These are phyloP conservation scores for Heterocephalus glaber DNA, from an alignment of 2,113 vertebrate genomes.

Conservation along the genomic window DNA sequence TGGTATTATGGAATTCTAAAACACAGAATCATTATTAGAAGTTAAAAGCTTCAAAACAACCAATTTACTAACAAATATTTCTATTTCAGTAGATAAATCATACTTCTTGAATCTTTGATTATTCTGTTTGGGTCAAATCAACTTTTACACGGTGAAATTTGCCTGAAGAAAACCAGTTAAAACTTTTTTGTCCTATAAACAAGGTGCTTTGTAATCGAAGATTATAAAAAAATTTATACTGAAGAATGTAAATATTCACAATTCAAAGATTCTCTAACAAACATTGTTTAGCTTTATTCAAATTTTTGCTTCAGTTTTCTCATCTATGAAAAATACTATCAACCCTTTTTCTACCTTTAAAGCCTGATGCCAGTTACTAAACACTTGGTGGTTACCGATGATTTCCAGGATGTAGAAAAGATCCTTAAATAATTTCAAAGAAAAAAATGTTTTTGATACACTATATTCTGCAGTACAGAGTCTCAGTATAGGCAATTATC, in stretches of 20 bases:
- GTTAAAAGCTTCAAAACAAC: constrained; percentile 46
- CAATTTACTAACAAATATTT: constrained; percentile 43
- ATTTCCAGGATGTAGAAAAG: constrained; percentile 37
- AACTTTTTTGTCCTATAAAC: constrained; percentile 31
- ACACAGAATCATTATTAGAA: constrained; percentile 39
- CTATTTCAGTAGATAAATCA: constrained; percentile 53
- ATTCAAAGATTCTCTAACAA: constrained; percentile 50
- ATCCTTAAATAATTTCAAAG: constrained; percentile 46
- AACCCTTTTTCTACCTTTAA: background rate
- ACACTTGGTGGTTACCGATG: constrained; percentile 18
- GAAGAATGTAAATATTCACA: constrained; percentile 72
- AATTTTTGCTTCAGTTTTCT: constrained; percentile 66
- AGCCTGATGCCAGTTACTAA: constrained; percentile 34
- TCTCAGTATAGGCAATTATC: constrained; percentile 84
- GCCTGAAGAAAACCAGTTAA: constrained; percentile 60
- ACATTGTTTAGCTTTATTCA: constrained; percentile 77
- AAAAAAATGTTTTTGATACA: constrained; percentile 30
- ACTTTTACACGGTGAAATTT: constrained; percentile 43
- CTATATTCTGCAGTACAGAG: constrained; percentile 69
- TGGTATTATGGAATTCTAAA: constrained; percentile 38
- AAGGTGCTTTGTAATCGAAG: constrained; percentile 59
- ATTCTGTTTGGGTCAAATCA: constrained; percentile 54
- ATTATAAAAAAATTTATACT: constrained; percentile 60
- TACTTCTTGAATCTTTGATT: constrained; percentile 50
- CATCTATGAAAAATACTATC: constrained; percentile 27